These are phyloP conservation scores for Cyphomyrus plagiostoma DNA, from an alignment of 2,113 vertebrate genomes.

Conservation along the genomic window DNA sequence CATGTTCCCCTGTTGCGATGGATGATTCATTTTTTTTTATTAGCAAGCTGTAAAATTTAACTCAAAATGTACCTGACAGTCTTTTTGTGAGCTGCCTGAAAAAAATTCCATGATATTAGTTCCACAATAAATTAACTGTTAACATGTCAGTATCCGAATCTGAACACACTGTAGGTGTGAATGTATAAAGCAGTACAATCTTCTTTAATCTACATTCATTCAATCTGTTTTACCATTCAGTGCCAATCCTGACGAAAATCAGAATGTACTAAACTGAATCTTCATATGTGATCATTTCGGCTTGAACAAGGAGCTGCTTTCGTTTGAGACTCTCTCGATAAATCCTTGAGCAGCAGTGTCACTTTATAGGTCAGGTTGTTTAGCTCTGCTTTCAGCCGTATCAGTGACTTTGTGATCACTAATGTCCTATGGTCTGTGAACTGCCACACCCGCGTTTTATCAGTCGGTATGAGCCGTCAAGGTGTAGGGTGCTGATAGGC, in stretches of 20 bases:
- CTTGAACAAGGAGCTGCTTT: background rate
- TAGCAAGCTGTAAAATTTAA: constrained; percentile 56
- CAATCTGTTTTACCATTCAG: background rate
- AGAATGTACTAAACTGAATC: background rate
- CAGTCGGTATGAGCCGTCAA: background rate
- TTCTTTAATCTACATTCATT: background rate
- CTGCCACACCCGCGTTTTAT: background rate
- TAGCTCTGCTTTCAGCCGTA: background rate
- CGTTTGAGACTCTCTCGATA: background rate
- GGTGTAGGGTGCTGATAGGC: background rate
- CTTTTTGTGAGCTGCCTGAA: constrained; percentile 39
- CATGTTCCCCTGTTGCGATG: constrained; percentile 48
- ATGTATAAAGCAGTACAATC: background rate
- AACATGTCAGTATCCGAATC: background rate
- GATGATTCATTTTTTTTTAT: constrained; percentile 55
- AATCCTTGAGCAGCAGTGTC: background rate
- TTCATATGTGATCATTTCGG: background rate
- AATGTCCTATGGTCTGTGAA: background rate
- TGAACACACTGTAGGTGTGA: background rate
- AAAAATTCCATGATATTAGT: constrained; percentile 56
- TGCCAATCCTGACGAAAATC: background rate
- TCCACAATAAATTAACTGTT: background rate
- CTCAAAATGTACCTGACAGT: constrained; percentile 36
- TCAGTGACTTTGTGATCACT: background rate
- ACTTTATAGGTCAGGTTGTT: background rate